Evolutionary conservation across 2,797 vertebrate species (phyloP).

Genomic region (Psittacula derbiana): DNA sequence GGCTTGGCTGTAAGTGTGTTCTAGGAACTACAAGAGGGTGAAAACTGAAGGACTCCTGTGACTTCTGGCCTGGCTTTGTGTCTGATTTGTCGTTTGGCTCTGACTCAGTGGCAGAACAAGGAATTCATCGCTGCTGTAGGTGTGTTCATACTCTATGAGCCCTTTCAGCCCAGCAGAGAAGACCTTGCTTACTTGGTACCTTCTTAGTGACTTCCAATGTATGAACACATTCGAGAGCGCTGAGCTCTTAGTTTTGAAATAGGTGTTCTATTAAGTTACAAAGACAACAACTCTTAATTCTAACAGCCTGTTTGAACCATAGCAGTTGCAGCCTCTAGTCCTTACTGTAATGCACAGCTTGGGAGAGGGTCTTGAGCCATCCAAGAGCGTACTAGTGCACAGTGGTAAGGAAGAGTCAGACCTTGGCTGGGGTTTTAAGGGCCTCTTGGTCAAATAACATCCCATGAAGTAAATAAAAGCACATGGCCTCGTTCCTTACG

Average conservation of each 20-base stretch:
- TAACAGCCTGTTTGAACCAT: background rate
- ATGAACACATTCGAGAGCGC: fast-evolving
- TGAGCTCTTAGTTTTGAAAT: background rate
- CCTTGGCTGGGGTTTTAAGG: background rate
- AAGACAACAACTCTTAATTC: background rate
- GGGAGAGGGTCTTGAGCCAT: background rate
- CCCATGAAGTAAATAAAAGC: background rate
- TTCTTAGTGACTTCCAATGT: background rate
- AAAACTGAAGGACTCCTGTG: background rate
- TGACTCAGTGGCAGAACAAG: background rate
- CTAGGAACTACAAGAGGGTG: background rate
- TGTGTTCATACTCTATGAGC: background rate
- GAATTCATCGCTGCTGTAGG: background rate
- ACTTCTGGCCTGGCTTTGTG: background rate
- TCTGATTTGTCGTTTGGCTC: background rate
- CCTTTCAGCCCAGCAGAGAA: background rate
- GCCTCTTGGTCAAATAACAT: background rate
- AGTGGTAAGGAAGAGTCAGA: background rate
- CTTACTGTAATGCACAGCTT: fast-evolving
- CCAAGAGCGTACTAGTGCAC: background rate
- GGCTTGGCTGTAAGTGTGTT: background rate
- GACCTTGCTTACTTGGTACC: background rate
- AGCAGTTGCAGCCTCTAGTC: background rate
- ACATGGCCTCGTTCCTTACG: background rate
- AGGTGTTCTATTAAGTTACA: background rate